Conservation (phyloP, 2,888 invertebrate species). For the Drosophila buzzatii region DNA sequence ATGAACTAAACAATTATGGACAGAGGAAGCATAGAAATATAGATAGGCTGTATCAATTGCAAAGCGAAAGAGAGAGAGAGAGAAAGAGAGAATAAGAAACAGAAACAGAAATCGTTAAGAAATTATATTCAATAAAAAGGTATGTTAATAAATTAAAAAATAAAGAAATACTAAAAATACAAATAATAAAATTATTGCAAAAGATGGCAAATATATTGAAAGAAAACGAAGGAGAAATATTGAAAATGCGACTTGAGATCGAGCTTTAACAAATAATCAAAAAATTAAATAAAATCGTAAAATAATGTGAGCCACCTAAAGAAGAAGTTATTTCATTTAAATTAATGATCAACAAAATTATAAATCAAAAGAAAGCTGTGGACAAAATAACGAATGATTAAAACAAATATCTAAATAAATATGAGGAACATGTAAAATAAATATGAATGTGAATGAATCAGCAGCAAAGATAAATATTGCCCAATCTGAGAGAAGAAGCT, state of each 20-base stretch:
- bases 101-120: too few relatives aligned
- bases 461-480: neutral
- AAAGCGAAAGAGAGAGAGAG: too few relatives aligned
- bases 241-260: too few relatives aligned
- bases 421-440: neutral
- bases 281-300: too few relatives aligned
- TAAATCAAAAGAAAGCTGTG: neutral
- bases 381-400: neutral
- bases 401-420: neutral
- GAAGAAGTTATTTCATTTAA: neutral
- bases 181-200: neutral
- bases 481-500: constrained; percentile 3
- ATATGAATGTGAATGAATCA: neutral
- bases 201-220: neutral
- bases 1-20: neutral
- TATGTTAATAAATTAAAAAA: too few relatives aligned
- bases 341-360: neutral
- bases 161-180: too few relatives aligned
- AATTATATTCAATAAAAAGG: too few relatives aligned
- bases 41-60: neutral
- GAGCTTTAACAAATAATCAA: too few relatives aligned
- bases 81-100: too few relatives aligned
- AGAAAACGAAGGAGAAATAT: too few relatives aligned
- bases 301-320: neutral
- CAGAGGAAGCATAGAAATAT: too few relatives aligned